These are phyloP conservation scores for Pocota personata DNA, from an alignment of 2,888 invertebrate genomes.

Conservation along the genomic window DNA sequence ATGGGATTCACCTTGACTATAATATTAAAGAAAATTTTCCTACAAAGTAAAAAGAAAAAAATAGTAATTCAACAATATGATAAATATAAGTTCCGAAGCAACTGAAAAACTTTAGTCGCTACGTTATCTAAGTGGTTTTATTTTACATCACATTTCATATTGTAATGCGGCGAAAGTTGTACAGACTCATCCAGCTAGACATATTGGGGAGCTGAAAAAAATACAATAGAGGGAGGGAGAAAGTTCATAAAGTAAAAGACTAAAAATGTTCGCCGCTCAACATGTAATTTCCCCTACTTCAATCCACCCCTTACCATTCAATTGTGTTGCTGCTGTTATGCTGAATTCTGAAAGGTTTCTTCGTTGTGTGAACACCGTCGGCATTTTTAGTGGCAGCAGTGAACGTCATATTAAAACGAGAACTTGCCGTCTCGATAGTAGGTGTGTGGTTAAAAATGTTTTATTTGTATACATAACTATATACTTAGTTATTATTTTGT, in stretches of 20 bases:
- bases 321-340: not conserved
- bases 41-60: no score
- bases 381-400: constrained; percentile 12
- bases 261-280: not conserved
- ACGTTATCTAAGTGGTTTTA: not conserved
- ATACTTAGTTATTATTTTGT: no score
- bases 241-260: not conserved
- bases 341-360: constrained; percentile 20
- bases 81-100: no score
- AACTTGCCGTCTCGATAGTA: constrained; percentile 4
- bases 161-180: not conserved
- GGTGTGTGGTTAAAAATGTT: not conserved
- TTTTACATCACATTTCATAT: not conserved
- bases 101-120: no score
- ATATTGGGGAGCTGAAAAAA: not conserved
- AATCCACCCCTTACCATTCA: not conserved
- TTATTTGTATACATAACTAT: not conserved
- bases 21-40: no score
- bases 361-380: constrained; percentile 8
- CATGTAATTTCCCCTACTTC: constrained; percentile 6
- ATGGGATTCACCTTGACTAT: no score
- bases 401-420: not conserved
- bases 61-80: no score
- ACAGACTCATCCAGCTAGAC: not conserved
- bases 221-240: not conserved